These are phyloP conservation scores for Sturnira hondurensis DNA, from an alignment of 2,113 vertebrate genomes.

Conservation along the genomic window DNA sequence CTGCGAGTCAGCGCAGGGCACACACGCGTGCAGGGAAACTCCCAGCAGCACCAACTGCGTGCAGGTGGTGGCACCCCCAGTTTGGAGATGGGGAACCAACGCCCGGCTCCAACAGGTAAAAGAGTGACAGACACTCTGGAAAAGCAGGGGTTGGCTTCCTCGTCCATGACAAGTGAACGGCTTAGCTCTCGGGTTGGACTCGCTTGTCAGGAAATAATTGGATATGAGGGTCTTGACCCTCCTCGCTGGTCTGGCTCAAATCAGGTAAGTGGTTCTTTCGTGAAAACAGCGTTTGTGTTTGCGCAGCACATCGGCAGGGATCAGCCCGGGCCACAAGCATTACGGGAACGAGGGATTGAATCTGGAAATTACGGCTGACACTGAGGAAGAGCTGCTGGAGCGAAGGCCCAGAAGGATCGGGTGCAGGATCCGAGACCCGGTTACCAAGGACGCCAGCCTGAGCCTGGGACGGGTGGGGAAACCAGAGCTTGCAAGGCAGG, in stretches of 20 bases:
- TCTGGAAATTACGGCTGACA: background rate
- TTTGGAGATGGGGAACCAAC: background rate
- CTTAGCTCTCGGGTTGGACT: background rate
- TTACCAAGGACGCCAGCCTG: background rate
- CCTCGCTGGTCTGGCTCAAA: background rate
- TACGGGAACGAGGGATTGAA: constrained; percentile 1
- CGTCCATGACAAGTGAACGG: background rate
- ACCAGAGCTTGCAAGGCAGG: background rate
- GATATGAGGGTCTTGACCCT: constrained; percentile 2
- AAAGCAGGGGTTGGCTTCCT: background rate
- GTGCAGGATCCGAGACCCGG: background rate
- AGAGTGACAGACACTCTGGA: background rate
- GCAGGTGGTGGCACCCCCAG: background rate
- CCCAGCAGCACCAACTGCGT: background rate
- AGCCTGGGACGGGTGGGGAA: background rate
- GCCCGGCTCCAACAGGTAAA: background rate
- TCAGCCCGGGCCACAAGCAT: background rate
- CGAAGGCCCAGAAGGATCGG: background rate
- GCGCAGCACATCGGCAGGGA: background rate
- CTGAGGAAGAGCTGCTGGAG: background rate
- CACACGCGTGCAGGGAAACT: background rate
- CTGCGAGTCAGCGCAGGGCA: background rate
- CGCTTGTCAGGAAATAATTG: background rate
- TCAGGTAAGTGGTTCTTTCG: background rate
- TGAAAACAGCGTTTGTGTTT: background rate